Conservation (phyloP, 2,797 vertebrate species). For the Sparidentex hasta region DNA sequence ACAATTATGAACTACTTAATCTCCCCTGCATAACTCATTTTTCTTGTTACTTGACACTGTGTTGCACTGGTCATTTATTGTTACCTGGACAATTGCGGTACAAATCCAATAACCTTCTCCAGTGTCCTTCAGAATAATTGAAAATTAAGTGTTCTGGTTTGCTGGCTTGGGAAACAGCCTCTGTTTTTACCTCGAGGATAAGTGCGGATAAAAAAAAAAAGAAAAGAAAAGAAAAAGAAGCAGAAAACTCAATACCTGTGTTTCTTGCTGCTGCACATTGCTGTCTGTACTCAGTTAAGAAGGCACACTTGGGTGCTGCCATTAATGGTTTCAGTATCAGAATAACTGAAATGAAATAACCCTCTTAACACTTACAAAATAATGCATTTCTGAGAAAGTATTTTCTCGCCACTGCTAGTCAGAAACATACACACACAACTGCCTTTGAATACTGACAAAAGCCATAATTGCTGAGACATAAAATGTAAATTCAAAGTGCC, state of each 20-base stretch:
- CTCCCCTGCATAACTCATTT: neutral
- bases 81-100: conserved; percentile 38
- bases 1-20: neutral
- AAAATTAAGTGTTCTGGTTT: conserved; percentile 58
- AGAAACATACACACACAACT: neutral
- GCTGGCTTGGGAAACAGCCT: conserved; percentile 40
- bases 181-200: conserved; percentile 20
- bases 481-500: neutral
- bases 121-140: conserved; percentile 39
- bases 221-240: neutral
- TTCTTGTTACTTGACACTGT: neutral
- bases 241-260: neutral
- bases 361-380: neutral
- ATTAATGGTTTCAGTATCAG: neutral
- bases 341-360: neutral
- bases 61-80: conserved; percentile 31
- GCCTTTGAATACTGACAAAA: neutral
- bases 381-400: neutral
- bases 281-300: neutral
- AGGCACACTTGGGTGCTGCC: neutral
- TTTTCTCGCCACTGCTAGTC: neutral
- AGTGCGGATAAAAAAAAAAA: neutral
- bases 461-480: neutral
- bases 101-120: conserved; percentile 43
- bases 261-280: neutral